These are phyloP conservation scores for Emydura subglobosa DNA, from an alignment of 2,113 vertebrate species.

Conservation along the genomic window DNA sequence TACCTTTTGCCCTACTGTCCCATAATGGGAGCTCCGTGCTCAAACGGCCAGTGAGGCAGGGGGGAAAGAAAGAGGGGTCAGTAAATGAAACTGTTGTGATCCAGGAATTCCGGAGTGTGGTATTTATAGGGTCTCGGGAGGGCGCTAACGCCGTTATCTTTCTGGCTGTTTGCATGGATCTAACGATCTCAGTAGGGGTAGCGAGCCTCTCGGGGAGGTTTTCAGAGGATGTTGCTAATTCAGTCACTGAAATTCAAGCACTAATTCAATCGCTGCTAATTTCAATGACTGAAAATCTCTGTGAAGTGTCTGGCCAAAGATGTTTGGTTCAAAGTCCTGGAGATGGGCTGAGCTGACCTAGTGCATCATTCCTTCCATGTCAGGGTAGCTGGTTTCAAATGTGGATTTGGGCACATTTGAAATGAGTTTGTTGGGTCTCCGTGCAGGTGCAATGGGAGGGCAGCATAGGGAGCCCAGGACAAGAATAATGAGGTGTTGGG, in stretches of 20 bases:
- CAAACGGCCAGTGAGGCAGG: background rate
- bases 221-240: background rate
- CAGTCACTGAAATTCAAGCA: too few species aligned
- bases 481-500: background rate
- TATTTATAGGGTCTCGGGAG: background rate
- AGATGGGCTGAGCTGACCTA: background rate
- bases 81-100: background rate
- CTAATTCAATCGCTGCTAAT: too few species aligned
- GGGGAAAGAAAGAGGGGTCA: background rate
- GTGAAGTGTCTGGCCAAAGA: background rate
- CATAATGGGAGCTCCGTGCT: background rate
- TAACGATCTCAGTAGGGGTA: background rate
- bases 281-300: background rate
- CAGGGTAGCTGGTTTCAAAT: background rate
- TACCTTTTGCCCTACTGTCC: background rate
- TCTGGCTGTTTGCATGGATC: background rate
- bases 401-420: background rate
- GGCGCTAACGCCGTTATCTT: background rate
- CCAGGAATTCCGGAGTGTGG: background rate
- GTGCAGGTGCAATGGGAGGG: background rate
- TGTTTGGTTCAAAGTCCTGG: background rate
- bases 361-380: background rate
- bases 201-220: background rate
- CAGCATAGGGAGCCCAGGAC: background rate
- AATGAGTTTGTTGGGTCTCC: background rate